Evolutionary conservation across 2,113 vertebrate genomes (phyloP).

Genomic region (Tragelaphus buxtoni): DNA sequence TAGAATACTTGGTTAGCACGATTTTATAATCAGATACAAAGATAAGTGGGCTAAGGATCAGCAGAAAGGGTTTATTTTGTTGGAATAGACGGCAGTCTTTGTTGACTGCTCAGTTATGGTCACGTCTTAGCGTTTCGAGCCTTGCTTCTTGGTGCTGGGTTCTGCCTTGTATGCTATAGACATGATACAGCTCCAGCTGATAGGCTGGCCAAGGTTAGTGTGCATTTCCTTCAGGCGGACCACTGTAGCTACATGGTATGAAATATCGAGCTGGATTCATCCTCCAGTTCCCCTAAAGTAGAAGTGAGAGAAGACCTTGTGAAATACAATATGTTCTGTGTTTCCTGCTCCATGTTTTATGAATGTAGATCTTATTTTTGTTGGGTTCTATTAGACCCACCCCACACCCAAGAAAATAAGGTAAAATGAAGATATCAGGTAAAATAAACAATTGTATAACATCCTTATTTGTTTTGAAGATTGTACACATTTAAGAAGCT

Average conservation of each 20-base stretch:
- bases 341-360: neutral
- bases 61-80: neutral
- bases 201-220: neutral
- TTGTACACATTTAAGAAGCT: neutral
- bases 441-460: neutral
- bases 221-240: neutral
- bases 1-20: neutral
- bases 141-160: neutral
- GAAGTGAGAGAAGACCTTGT: neutral
- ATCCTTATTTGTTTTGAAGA: neutral
- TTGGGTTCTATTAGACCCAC: neutral
- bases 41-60: neutral
- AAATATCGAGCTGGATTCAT: neutral
- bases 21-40: neutral
- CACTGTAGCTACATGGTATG: neutral
- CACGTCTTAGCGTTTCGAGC: neutral
- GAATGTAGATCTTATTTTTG: neutral
- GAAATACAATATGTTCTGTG: neutral
- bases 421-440: neutral
- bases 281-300: neutral
- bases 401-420: neutral
- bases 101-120: neutral
- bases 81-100: neutral
- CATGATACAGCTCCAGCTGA: neutral
- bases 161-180: neutral